Conservation (phyloP, 2,888 invertebrate genomes). For the Leucania comma region DNA sequence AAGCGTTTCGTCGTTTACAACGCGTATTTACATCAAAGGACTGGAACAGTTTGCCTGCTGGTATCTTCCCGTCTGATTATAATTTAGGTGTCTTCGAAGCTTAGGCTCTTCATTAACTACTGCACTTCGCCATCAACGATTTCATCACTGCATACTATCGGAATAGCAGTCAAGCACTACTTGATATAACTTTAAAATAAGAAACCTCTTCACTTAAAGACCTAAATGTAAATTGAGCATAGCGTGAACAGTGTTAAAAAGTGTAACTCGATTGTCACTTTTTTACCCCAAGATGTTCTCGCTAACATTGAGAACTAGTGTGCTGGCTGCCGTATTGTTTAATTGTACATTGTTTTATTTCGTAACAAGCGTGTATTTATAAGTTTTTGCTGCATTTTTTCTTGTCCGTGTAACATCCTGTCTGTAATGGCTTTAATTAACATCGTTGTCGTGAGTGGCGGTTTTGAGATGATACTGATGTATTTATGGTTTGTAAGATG, state of each 20-base stretch:
- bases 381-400: conserved; percentile 59
- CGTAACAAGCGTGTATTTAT: conserved; percentile 36
- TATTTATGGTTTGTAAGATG: conserved; percentile 15
- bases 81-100: too few species aligned
- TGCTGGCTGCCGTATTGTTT: conserved; percentile 34
- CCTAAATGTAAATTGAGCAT: background rate
- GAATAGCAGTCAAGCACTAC: too few species aligned
- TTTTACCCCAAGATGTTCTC: conserved; percentile 25
- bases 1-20: too few species aligned
- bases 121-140: too few species aligned
- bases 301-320: conserved; percentile 27
- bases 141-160: too few species aligned
- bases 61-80: too few species aligned
- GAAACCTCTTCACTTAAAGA: too few species aligned
- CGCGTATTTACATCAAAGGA: too few species aligned
- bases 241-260: background rate
- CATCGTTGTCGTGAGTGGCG: conserved; percentile 39
- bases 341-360: conserved; percentile 39
- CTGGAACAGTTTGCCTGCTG: too few species aligned
- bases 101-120: too few species aligned
- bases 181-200: too few species aligned
- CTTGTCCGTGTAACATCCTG: conserved; percentile 56
- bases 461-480: conserved; percentile 15
- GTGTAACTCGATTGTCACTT: conserved; percentile 10
- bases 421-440: conserved; percentile 54